phyloP scores from a whole-genome alignment of 2,113 vertebrate genomes.

The Cyprinodon variegatus region DNA sequence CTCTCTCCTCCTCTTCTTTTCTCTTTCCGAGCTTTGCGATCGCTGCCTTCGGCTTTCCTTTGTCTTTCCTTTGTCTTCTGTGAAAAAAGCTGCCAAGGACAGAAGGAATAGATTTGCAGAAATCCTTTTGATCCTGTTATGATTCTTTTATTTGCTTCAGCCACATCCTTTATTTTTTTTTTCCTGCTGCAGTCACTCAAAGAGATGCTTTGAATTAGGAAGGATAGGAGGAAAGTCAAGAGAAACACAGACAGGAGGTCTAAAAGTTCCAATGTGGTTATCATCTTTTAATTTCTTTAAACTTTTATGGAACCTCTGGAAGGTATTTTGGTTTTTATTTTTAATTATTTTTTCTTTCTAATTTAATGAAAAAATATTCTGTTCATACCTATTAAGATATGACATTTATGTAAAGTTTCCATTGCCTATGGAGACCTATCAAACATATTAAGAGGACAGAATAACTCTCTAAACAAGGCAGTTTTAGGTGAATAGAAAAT shows the following conservation, averaged over 20 bases:
- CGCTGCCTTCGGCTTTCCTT: constrained; percentile 63
- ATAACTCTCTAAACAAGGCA: neutral
- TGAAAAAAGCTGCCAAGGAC: constrained; percentile 78
- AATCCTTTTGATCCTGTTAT: constrained; percentile 88
- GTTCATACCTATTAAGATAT: neutral
- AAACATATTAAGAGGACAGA: neutral
- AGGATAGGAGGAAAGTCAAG: constrained; percentile 45
- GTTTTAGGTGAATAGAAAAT: neutral
- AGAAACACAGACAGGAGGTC: constrained; percentile 7
- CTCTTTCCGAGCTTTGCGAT: constrained; percentile 27
- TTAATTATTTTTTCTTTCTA: too few relatives aligned
- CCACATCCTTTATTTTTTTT: constrained; percentile 86
- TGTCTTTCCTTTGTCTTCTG: constrained; percentile 70
- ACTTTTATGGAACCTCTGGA: too few relatives aligned
- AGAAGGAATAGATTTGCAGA: constrained; percentile 90
- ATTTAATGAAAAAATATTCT: neutral
- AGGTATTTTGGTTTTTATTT: too few relatives aligned
- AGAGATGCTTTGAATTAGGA: constrained; percentile 92
- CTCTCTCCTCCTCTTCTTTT: constrained; percentile 25
- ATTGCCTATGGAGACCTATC: neutral
- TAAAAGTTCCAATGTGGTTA: constrained; percentile 32
- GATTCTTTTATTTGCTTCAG: constrained; percentile 87
- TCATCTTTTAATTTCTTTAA: too few relatives aligned
- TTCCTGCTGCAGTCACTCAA: constrained; percentile 76
- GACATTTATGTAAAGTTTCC: too few relatives aligned